Base-by-base conservation (phyloP, 2,797 vertebrate species). In the Gymnoscopelus microlampas region DNA sequence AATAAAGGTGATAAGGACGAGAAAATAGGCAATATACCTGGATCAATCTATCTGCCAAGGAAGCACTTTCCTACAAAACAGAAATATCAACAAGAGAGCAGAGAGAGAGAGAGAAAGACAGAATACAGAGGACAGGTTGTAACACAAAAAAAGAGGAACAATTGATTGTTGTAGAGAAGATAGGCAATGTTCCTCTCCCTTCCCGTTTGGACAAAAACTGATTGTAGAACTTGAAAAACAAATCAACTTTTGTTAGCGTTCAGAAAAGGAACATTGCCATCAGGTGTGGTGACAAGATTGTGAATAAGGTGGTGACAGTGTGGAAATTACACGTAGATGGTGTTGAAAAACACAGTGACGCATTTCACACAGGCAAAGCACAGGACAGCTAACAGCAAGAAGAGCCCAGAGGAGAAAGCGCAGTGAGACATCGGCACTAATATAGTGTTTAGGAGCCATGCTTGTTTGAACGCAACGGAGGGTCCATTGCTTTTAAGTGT, bases 11-110 rank as follows among this genome's bases (percentile, higher is more conserved):
- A 79, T 13, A 70, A 64, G n/a, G 65, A 64, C 72, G 79, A 86
- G 79, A 90, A 87, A 85, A 85, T 85, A 68, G 88, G 83, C 75
- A 80, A 77, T 95, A 96, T 99, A 99, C 98, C 97, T 99, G 98
- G 93, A 99, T 99, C 97, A 99, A 98, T 97, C 98, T 99, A 98
- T 99, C 98, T 97, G 98, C 98, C 97, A 99, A 95, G 95, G 98
- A 98, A 97, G 98, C 98, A 95, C 98, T 99, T 98, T 99, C 98
- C 98, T 99, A 99, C 90, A 97, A 98, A 96, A 96, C 84, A 96
- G 92, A 95, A 81, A 97, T 94, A 96, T 95, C 89, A 91, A 96
- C 90, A 96, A 95, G 83, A 95, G 94, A 94, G 91, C 94, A 91
- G 85, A 96, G 91, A 94, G 92, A 90, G 89, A 89, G 73, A 76